Evolutionary conservation across 2,113 vertebrate genomes (phyloP), one percentile per base, ranked within the genome.

Genomic region (Microcebus lehilahytsara): DNA sequence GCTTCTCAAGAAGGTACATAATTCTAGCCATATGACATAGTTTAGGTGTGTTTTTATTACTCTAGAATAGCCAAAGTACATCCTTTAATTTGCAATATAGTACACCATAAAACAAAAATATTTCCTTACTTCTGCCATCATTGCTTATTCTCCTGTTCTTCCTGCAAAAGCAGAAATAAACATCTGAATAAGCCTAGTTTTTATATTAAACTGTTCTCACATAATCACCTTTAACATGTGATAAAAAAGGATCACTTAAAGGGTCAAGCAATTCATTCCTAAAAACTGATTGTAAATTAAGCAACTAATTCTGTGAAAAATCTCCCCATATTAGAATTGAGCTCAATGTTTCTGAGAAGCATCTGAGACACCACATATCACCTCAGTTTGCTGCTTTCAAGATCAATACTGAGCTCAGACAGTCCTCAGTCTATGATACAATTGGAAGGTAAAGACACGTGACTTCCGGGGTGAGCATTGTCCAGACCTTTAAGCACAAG

Each of bases 361-460:
- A 93, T 49, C 49, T 49, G 81, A 30, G 49, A 88, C 95, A 77
- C 32, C 49, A 91, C 91, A 34, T 42, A 10, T 72, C n/a, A 69
- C 34, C 46, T 79, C 93, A 74, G 91, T 60, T 88, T 95, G 85
- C 78, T 85, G 53, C 93, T 95, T 91, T 97, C 95, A 96, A 98
- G 97, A 96, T 97, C 96, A 97, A 69, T 32, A 30, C 67, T 92
- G 69, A 95, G 89, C 96, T 95, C 90, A 94, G 66, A 79, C n/a
- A 72, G 85, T 64, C 40, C 84, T 11, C 42, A 51, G 74, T 58
- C 88, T 83, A 53, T 19, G 88, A 69, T 83, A 88, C 81, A 96
- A 56, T 86, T 92, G 53, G 85, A 78, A 3, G 23, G 96, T 94
- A 95, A 96, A 96, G 97, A 86, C 34, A 14, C 96, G 74, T 92